Evolutionary conservation across 1,140 invertebrate species (phyloP), one percentile per base, ranked within the genome.

Genomic region (Drosophila setifemur): DNA sequence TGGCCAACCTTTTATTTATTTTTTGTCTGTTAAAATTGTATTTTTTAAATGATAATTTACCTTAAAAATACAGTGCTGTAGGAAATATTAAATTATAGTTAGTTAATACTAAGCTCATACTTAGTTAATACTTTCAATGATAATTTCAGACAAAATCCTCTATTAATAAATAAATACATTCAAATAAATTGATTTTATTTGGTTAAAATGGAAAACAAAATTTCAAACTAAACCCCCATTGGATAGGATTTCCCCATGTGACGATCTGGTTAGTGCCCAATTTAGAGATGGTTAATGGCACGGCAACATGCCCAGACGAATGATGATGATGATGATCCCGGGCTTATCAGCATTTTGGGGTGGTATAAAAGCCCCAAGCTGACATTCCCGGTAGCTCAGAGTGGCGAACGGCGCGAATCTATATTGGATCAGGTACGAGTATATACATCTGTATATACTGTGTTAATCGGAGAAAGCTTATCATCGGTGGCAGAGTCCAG

Each of bases 401-500:
- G 25, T 33, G 25, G 14, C 12, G 35, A 14, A 37, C 14, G 52
- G 12, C 31, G 33, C 16, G 33, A 2, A 21, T 47, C 19, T 12
- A 31, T 42, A 31, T 31, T n/a, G n/a, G n/a, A 23, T 37, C 33
- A 9, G 1, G 16, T 16, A 37, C 5, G 12, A 48, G 28, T 52
- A 67, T 18, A 67, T 19, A 21, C 1, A 8, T 1, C 4, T 2
- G 2, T 47, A 48, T 49, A n/a, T 35, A 37, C 29, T 42, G 35
- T n/a, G 19, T 19, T 14, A 11, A 25, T 54, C 50, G 37, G 3
- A 23, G 3, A 18, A 8, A 23, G 28, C 40, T 72, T 72, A 72
- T 72, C 54, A 52, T 31, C 8, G n/a, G 5, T n/a, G 42, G 35
- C 44, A 37, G 37, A 79, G 74, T 74, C 70, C 48, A 83, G 69